Evolutionary conservation across 1,140 invertebrate genomes (phyloP).

Genomic region (Druon quercuslanigerum): DNA sequence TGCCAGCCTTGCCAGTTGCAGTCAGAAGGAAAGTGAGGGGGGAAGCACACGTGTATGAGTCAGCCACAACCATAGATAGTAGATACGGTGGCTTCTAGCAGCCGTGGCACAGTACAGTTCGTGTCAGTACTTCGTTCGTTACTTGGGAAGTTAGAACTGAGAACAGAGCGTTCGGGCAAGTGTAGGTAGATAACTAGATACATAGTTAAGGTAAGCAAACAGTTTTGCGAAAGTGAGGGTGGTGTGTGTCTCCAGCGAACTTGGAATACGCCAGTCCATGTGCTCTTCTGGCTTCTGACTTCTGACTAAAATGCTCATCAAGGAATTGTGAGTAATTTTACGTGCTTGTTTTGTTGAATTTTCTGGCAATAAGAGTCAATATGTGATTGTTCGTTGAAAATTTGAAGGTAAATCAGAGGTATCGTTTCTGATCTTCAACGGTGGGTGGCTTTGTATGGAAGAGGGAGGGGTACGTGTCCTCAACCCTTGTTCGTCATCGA

Average conservation of each 20-base stretch:
- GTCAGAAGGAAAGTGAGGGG: not conserved
- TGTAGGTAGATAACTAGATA: slow-evolving; percentile 28
- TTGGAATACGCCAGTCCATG: slow-evolving; percentile 56
- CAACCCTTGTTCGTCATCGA: slow-evolving; percentile 47
- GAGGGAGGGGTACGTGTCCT: slow-evolving; percentile 37
- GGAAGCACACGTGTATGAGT: slow-evolving; percentile 43
- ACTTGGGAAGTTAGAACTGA: slow-evolving; percentile 44
- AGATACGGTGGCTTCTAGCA: slow-evolving; percentile 47
- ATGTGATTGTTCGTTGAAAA: slow-evolving; percentile 41
- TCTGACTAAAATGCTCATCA: slow-evolving; percentile 72
- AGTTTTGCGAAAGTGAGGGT: slow-evolving; percentile 52
- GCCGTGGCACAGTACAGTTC: slow-evolving; percentile 40
- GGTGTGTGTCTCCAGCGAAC: slow-evolving; percentile 46
- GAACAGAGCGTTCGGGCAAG: slow-evolving; percentile 45
- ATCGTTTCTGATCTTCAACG: slow-evolving; percentile 62
- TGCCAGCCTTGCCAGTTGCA: too few relatives aligned
- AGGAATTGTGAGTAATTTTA: slow-evolving; percentile 70
- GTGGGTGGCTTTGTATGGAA: slow-evolving; percentile 42
- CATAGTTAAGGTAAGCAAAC: slow-evolving; percentile 50
- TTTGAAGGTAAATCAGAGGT: slow-evolving; percentile 47
- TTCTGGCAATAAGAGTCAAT: not conserved
- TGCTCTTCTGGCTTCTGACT: slow-evolving; percentile 50
- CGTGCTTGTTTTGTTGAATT: not conserved
- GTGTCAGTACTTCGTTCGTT: slow-evolving; percentile 45
- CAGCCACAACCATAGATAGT: not conserved